Conservation (phyloP, 2,797 vertebrate species). For the Sebastes reedi region DNA sequence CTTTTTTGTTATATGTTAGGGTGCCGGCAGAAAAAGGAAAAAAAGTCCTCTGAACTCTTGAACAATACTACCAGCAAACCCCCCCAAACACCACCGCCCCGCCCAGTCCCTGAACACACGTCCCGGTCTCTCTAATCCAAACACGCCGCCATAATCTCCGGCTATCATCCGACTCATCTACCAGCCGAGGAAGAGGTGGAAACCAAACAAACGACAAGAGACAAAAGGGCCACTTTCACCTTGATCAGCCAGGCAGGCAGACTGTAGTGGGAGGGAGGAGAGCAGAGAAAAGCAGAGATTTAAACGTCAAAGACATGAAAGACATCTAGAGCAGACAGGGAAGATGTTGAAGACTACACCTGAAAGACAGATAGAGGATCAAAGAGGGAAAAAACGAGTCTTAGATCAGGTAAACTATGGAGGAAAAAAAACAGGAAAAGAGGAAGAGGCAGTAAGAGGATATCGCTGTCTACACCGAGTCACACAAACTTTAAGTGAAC, state of each 20-base stretch:
- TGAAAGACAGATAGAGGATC: conserved; percentile 62
- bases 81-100: conserved; percentile 14
- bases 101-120: conserved; percentile 50
- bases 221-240: conserved; percentile 82
- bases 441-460: background rate
- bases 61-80: conserved; percentile 59
- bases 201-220: conserved; percentile 75
- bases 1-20: conserved; percentile 52
- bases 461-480: background rate
- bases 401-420: conserved; percentile 45
- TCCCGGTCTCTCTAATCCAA: conserved; percentile 71
- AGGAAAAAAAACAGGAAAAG: conserved; percentile 14
- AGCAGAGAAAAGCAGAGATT: conserved; percentile 54
- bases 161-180: conserved; percentile 76
- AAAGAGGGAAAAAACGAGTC: conserved; percentile 53
- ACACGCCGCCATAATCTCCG: conserved; percentile 76
- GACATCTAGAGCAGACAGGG: conserved; percentile 53
- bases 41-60: conserved; percentile 58
- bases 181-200: conserved; percentile 68
- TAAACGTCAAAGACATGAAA: conserved; percentile 76
- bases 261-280: conserved; percentile 54
- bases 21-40: conserved; percentile 23
- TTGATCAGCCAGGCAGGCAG: conserved; percentile 70
- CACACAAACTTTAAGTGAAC: background rate
- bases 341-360: conserved; percentile 60